Conservation (phyloP, 2,797 vertebrate genomes). For the Urosaurus nigricauda region DNA sequence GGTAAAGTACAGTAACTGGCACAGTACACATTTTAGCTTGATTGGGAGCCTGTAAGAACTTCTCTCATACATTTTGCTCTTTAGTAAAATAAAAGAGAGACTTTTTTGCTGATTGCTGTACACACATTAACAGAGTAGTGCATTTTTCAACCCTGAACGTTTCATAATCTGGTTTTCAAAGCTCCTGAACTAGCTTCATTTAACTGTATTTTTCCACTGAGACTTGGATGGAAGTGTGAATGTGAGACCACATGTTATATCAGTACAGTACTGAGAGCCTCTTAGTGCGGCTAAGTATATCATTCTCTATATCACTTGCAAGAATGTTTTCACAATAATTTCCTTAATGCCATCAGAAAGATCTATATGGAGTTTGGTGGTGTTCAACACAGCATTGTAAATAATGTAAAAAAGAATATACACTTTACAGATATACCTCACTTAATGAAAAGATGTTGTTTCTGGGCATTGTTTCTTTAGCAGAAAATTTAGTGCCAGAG, state of each 20-base stretch:
- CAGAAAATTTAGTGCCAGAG: too few relatives aligned
- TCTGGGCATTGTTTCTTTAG: too few relatives aligned
- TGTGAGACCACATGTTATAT: not conserved
- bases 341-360: not conserved
- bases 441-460: too few relatives aligned
- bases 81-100: not conserved
- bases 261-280: not conserved
- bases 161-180: conserved; percentile 13
- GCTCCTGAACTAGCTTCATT: not conserved
- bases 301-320: not conserved
- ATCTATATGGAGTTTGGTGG: not conserved
- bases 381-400: not conserved
- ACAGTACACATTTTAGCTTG: not conserved
- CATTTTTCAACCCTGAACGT: conserved; percentile 16
- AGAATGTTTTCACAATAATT: not conserved
- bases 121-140: not conserved
- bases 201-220: conserved; percentile 18
- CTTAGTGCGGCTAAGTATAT: not conserved
- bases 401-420: not conserved
- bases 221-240: not conserved
- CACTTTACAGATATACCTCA: too few relatives aligned
- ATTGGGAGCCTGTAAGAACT: not conserved
- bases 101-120: conserved; percentile 1
- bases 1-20: not conserved
- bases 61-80: not conserved